These are phyloP conservation scores for Goniozus legneri DNA, from an alignment of 1,140 invertebrate species.

Conservation along the genomic window DNA sequence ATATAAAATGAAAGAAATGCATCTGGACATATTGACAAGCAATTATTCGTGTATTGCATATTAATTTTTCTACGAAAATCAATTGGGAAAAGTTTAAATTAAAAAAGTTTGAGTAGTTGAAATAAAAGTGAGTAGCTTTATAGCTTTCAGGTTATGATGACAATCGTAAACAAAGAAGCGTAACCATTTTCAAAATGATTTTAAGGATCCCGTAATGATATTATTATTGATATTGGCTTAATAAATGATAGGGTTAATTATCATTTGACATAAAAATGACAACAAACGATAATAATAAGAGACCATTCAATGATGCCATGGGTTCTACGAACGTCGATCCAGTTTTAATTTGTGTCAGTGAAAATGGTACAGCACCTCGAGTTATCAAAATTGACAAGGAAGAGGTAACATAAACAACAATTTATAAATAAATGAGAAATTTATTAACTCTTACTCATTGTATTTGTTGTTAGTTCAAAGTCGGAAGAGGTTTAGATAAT, in stretches of 20 bases:
- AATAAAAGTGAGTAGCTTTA: no score
- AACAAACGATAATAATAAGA: conserved; percentile 1
- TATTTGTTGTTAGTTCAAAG: conserved; percentile 47
- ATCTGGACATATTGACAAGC: no score
- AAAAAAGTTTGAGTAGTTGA: no score
- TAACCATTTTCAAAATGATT: conserved; percentile 9
- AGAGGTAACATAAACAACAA: no score
- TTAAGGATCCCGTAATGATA: not conserved
- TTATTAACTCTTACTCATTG: not conserved
- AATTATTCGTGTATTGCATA: no score
- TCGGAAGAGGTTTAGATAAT: conserved; percentile 52
- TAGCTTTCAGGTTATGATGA: no score
- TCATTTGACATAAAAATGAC: conserved; percentile 12
- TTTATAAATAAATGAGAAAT: no score
- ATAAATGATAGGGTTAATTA: conserved; percentile 7
- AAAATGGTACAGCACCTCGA: conserved; percentile 1
- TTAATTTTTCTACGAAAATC: no score
- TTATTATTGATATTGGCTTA: conserved; percentile 7
- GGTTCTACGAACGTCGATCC: conserved; percentile 16
- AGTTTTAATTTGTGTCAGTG: conserved; percentile 26
- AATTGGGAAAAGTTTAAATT: no score
- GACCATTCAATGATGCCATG: not conserved
- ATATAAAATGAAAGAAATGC: no score
- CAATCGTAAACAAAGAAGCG: no score
- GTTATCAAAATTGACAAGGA: conserved; percentile 35